Conservation (phyloP, 2,113 vertebrate genomes). For the Pagrus major region DNA sequence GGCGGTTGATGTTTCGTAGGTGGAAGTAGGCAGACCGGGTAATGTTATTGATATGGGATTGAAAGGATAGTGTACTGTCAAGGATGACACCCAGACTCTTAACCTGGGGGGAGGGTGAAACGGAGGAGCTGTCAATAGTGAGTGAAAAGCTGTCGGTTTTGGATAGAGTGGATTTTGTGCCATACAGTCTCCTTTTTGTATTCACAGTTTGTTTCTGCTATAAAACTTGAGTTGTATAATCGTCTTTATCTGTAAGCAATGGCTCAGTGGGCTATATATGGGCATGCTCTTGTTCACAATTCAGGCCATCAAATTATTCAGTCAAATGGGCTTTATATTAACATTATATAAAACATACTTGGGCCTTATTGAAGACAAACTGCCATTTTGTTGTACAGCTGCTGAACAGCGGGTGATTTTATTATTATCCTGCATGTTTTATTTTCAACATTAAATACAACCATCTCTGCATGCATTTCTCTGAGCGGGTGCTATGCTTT, state of each 20-base stretch:
- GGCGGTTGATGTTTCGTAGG: too few relatives aligned
- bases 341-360: slow-evolving; percentile 37
- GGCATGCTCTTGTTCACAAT: slow-evolving; percentile 12
- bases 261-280: background rate
- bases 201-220: background rate
- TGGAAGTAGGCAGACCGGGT: too few relatives aligned
- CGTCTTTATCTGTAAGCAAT: background rate
- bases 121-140: too few relatives aligned
- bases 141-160: too few relatives aligned
- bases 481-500: slow-evolving; percentile 31
- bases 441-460: slow-evolving; percentile 59
- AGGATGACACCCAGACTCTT: too few relatives aligned
- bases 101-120: too few relatives aligned
- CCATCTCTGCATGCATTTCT: slow-evolving; percentile 25
- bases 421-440: slow-evolving; percentile 52
- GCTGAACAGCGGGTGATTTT: slow-evolving; percentile 43
- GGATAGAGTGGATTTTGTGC: too few relatives aligned
- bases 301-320: slow-evolving; percentile 18
- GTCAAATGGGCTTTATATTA: slow-evolving; percentile 38
- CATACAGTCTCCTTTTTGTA: background rate
- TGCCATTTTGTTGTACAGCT: slow-evolving; percentile 38
- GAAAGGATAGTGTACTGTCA: too few relatives aligned
- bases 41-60: too few relatives aligned
- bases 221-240: background rate
- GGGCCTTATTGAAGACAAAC: slow-evolving; percentile 22